Evolutionary conservation across 2,113 vertebrate species (phyloP), one percentile per base, ranked within the genome.

Genomic region (Oryzias javanicus): DNA sequence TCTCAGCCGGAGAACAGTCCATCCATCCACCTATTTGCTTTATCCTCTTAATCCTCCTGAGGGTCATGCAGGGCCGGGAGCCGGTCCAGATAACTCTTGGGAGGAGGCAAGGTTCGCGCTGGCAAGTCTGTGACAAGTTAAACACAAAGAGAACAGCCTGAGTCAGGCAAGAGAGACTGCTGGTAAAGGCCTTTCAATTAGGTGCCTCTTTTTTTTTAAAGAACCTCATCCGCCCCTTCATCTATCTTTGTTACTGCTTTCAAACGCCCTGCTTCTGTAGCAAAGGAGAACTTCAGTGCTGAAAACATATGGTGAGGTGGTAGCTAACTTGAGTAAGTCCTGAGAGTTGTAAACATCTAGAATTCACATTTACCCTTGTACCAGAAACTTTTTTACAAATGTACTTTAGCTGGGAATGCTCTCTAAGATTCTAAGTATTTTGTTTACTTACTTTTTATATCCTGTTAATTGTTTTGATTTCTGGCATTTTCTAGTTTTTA

Each of bases 21-120:
- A 27, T 45, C 49, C 60, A 15, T 52, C 22, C 12, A 61, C 48
- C 40, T 50, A 41, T 60, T 49, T 49, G 29, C 46, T 60, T 42
- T 61, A 49, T 20, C 20, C 19, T 42, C 35, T 22, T 61, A 62
- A 62, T 52, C 49, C 41, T 27, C 44, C 42, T 5, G 41, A 29
- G 41, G 49, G n/a, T 45, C 49, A 29, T 29, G 48, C 8, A 52
- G 41, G 49, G 17, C 41, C 41, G 27, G 41, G 41, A 52, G 22
- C 14, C 41, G 44, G 40, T 42, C 40, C 18, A 24, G 47, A 35
- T 24, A 15, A 60, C 59, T 44, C 48, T 4, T 13, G 22, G 17
- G n/a, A 22, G n/a, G 19, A 42, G 48, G 22, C 59, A 27, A 19
- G 29, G 29, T 60, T 61, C 29, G 48, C 8, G 17, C 35, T 61